phyloP scores from a whole-genome alignment of 2,113 vertebrate genomes.

The Cephalopholis sonnerati region DNA sequence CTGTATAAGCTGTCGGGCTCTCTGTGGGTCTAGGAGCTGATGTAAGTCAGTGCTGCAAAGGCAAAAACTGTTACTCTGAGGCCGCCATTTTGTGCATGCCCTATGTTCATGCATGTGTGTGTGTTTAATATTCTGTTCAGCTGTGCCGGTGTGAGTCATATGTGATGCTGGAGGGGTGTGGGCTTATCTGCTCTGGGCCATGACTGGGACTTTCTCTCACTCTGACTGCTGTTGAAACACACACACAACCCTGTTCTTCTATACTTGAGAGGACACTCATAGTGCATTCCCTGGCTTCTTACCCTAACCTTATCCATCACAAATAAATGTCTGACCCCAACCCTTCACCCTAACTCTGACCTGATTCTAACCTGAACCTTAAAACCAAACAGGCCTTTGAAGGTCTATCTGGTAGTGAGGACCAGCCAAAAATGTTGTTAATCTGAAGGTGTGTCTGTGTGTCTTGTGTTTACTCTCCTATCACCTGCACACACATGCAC shows the following conservation, averaged over 20 bases:
- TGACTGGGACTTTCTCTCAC: conserved; percentile 22
- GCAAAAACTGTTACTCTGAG: conserved; percentile 22
- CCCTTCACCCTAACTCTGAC: too few species aligned
- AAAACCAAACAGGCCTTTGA: too few species aligned
- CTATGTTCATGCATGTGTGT: conserved; percentile 17
- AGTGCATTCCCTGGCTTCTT: too few species aligned
- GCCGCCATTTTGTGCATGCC: conserved; percentile 73
- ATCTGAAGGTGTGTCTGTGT: too few species aligned
- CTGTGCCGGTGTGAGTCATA: conserved; percentile 78
- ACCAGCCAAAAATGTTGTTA: too few species aligned
- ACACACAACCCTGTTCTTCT: neutral
- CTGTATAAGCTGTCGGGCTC: neutral
- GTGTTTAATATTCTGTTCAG: conserved; percentile 82
- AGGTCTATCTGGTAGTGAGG: too few species aligned
- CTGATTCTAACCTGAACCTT: too few species aligned
- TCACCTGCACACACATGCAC: too few species aligned
- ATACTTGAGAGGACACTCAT: too few species aligned
- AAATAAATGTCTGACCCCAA: too few species aligned
- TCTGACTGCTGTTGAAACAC: conserved; percentile 15
- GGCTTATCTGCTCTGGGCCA: conserved; percentile 59
- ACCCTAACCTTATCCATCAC: too few species aligned
- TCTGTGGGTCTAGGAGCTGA: conserved; percentile 1
- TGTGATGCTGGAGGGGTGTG: conserved; percentile 66
- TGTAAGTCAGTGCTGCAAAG: conserved; percentile 11
- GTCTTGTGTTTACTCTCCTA: too few species aligned